These are phyloP conservation scores for Hypotaenidia okinawae DNA, from an alignment of 2,797 vertebrate genomes.

Conservation along the genomic window DNA sequence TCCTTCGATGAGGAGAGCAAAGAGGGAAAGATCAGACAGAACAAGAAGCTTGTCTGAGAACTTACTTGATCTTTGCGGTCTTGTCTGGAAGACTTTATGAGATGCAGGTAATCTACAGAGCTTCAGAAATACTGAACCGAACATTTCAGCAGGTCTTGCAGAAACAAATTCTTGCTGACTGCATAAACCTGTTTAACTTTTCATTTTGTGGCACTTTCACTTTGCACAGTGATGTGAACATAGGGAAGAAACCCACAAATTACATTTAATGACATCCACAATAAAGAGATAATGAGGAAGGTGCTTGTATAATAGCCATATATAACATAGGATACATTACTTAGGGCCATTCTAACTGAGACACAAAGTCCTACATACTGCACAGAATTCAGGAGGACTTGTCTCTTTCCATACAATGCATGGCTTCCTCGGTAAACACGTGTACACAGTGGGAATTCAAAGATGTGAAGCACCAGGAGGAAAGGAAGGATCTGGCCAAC, in stretches of 20 bases:
- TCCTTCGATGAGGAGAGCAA: not conserved
- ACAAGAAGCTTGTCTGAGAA: not conserved
- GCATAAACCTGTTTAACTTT: not conserved
- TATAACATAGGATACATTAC: not conserved
- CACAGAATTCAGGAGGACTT: not conserved
- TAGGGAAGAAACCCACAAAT: not conserved
- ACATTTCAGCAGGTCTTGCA: not conserved
- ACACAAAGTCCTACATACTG: not conserved
- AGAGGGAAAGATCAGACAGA: slow-evolving; percentile 1
- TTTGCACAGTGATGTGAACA: not conserved
- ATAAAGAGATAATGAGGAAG: not conserved
- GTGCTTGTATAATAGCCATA: not conserved
- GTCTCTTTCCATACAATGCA: not conserved
- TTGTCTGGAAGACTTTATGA: not conserved
- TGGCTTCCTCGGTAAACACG: not conserved
- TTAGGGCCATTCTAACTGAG: not conserved
- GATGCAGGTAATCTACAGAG: not conserved
- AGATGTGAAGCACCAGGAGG: not conserved
- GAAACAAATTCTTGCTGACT: not conserved
- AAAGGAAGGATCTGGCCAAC: not conserved
- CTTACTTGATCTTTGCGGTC: not conserved
- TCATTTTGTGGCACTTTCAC: not conserved
- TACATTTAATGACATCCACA: not conserved
- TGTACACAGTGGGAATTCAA: not conserved
- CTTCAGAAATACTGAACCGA: not conserved